Conservation (phyloP, 2,888 invertebrate genomes). For the Auanema freiburgensis region DNA sequence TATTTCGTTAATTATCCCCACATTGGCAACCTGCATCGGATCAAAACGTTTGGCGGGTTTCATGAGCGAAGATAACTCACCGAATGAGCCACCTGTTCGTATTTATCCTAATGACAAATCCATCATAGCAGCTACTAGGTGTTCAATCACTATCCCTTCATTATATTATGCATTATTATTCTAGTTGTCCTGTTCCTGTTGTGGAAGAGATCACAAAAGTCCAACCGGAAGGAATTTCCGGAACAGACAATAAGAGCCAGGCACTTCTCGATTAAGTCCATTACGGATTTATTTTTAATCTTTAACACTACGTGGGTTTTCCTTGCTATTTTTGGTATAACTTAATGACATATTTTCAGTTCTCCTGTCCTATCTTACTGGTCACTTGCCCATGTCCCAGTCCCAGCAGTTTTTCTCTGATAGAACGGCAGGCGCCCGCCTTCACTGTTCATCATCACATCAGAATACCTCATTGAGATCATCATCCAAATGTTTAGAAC, state of each 20-base stretch:
- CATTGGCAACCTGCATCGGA: slow-evolving; percentile 55
- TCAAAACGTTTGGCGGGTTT: slow-evolving; percentile 51
- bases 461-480: neutral
- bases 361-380: slow-evolving; percentile 3
- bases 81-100: slow-evolving; percentile 61
- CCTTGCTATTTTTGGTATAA: neutral
- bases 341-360: neutral
- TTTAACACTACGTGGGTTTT: neutral
- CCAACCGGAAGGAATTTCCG: slow-evolving; percentile 46
- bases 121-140: slow-evolving; percentile 5
- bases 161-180: slow-evolving; percentile 7
- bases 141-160: neutral
- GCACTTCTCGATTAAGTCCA: slow-evolving; percentile 15
- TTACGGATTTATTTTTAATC: slow-evolving; percentile 14
- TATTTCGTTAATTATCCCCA: slow-evolving; percentile 57
- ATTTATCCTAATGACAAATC: slow-evolving; percentile 46
- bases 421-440: slow-evolving; percentile 7
- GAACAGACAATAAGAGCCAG: slow-evolving; percentile 14
- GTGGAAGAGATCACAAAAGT: slow-evolving; percentile 61
- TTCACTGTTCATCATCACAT: neutral
- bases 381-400: neutral
- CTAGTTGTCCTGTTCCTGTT: slow-evolving; percentile 61
- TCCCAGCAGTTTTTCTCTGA: neutral
- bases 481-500: too few species aligned
- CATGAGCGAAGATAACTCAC: slow-evolving; percentile 57